Base-by-base conservation (phyloP, 2,113 vertebrate genomes). In the Oncorhynchus gorbuscha region DNA sequence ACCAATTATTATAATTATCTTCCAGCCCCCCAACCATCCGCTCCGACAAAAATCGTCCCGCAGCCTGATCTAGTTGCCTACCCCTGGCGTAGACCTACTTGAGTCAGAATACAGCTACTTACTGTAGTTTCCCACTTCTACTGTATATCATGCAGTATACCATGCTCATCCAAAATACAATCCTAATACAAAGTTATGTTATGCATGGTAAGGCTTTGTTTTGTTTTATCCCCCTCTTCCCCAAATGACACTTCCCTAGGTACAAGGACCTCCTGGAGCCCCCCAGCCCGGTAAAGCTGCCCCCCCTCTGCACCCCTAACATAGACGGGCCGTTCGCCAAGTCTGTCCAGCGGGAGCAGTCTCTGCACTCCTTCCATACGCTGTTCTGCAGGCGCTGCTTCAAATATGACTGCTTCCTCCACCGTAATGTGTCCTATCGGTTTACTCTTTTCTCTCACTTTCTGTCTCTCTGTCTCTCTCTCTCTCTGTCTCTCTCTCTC, bases 381-480 rank as follows among this genome's bases (percentile, higher is more conserved):
- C 96, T 99, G 69, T 99, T 99, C 91, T 99, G 98, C 90, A 94
- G 96, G 22, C 97, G 98, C 69, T 99, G 98, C 93, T 99, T 99
- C 93, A 99, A 98, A 86, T 99, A 99, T 12, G 98, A 99, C 94
- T 99, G 98, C 81, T 99, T 99, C 84, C 95, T 99, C 79, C 97
- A 99, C 87, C 97, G 97, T 99, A 95, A 95, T n/a, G 49, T 30
- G 14, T 26, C 11, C 32, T 45, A 18, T 20, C 3, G 51, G 51
- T 55, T 55, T 55, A 14, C 51, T 6, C 51, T 55, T 58, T 24
- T 62, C 59, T 69, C 14, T n/a, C 48, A 30, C 1, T 45, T 5
- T 32, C 3, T 61, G 66, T 18, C 5, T 32, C 12, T 55, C 68
- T 71, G 26, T 58, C 35, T 32, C 3, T 55, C 48, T 16, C 5